phyloP scores from a whole-genome alignment of 2,797 vertebrate genomes.

The Tokudaia tokunoshimensis region DNA sequence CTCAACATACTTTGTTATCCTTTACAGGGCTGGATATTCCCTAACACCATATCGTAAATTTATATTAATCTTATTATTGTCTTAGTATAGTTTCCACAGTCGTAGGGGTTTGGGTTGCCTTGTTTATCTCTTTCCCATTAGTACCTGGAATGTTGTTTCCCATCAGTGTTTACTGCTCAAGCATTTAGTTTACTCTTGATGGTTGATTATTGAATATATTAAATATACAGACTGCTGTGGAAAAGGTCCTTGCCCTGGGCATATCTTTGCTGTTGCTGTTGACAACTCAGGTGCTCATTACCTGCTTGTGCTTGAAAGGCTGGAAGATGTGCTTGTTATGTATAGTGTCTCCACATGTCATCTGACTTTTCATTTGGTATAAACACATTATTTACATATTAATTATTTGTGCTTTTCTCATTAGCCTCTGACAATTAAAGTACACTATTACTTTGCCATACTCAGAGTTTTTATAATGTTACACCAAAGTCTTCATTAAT shows the following conservation, averaged over 20 bases:
- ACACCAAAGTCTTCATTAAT: slow-evolving; percentile 77
- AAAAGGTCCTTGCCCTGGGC: background rate
- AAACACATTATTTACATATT: slow-evolving; percentile 73
- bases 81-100: background rate
- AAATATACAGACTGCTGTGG: background rate
- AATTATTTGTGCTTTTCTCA: slow-evolving; percentile 77
- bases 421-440: slow-evolving; percentile 77
- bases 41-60: background rate
- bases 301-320: background rate
- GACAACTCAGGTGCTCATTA: background rate
- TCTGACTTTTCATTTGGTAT: slow-evolving; percentile 56
- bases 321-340: slow-evolving; percentile 30
- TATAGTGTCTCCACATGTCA: slow-evolving; percentile 13
- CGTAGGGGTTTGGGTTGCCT: background rate
- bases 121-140: background rate
- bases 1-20: background rate
- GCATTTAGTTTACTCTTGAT: slow-evolving; percentile 14
- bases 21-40: background rate
- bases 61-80: slow-evolving; percentile 8
- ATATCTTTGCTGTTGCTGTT: background rate
- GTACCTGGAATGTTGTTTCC: background rate
- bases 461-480: slow-evolving; percentile 78
- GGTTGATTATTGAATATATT: slow-evolving; percentile 32
- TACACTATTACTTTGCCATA: slow-evolving; percentile 64
- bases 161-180: background rate